Evolutionary conservation across 2,113 vertebrate genomes (phyloP).

Genomic region (Shinisaurus crocodilurus): DNA sequence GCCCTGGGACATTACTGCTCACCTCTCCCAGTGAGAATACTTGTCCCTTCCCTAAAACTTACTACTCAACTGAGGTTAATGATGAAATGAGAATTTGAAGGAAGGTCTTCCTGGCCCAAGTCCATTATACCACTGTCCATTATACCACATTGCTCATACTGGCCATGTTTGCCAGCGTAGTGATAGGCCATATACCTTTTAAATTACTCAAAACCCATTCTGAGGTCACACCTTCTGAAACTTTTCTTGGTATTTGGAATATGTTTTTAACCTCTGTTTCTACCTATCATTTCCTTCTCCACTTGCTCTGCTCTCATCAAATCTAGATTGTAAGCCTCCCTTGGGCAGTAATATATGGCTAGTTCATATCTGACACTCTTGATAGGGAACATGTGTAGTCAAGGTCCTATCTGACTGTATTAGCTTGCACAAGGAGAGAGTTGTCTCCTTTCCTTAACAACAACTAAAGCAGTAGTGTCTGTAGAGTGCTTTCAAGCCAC

Average conservation of each 20-base stretch:
- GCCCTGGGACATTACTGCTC: neutral
- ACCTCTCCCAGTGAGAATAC: no score
- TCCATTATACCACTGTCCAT: neutral
- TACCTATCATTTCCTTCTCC: neutral
- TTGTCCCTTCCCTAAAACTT: no score
- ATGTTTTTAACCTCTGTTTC: neutral
- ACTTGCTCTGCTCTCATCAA: no score
- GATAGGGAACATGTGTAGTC: neutral
- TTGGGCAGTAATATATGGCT: no score
- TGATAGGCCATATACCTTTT: neutral
- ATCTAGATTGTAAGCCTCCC: no score
- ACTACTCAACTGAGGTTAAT: neutral
- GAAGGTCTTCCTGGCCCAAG: neutral
- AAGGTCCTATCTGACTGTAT: neutral
- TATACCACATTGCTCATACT: neutral
- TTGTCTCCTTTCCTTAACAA: neutral
- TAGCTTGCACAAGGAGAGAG: neutral
- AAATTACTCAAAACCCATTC: neutral
- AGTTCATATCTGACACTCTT: neutral
- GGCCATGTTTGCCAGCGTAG: neutral
- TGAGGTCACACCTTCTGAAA: neutral
- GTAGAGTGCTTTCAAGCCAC: neutral
- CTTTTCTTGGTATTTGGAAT: neutral
- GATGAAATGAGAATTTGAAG: neutral
- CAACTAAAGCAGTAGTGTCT: neutral